phyloP scores from a whole-genome alignment of 1,140 invertebrate species.

The Mizuhopecten yessoensis region DNA sequence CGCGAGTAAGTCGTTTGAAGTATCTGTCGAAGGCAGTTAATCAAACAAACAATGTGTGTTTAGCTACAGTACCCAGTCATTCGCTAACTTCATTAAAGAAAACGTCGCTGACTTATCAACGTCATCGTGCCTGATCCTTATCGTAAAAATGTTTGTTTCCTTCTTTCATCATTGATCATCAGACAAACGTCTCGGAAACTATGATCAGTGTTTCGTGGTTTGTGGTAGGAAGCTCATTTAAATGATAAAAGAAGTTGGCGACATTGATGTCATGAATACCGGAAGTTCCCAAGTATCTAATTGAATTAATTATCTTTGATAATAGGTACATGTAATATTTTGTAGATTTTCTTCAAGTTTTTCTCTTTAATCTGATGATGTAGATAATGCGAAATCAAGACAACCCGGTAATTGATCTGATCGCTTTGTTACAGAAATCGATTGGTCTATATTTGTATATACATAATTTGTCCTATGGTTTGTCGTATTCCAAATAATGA shows the following conservation, averaged over 20 bases:
- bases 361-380: not conserved
- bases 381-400: not conserved
- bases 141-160: conserved; percentile 21
- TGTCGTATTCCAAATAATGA: not conserved
- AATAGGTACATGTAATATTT: conserved; percentile 8
- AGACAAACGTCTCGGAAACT: conserved; percentile 22
- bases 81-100: not conserved
- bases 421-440: not conserved
- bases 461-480: not conserved
- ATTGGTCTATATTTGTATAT: not conserved
- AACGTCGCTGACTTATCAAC: not conserved
- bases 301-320: conserved; percentile 22
- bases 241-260: not conserved
- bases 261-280: not conserved
- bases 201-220: conserved; percentile 24
- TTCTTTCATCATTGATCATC: not conserved
- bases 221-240: conserved; percentile 19
- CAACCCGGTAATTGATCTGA: not conserved
- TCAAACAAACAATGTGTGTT: too few species aligned
- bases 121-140: not conserved
- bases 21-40: too few species aligned
- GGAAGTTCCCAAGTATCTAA: not conserved
- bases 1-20: too few species aligned
- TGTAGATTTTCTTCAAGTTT: not conserved
- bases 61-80: not conserved